These are phyloP conservation scores for Kryptolebias ocellatus DNA, from an alignment of 2,797 vertebrate species.

Conservation along the genomic window DNA sequence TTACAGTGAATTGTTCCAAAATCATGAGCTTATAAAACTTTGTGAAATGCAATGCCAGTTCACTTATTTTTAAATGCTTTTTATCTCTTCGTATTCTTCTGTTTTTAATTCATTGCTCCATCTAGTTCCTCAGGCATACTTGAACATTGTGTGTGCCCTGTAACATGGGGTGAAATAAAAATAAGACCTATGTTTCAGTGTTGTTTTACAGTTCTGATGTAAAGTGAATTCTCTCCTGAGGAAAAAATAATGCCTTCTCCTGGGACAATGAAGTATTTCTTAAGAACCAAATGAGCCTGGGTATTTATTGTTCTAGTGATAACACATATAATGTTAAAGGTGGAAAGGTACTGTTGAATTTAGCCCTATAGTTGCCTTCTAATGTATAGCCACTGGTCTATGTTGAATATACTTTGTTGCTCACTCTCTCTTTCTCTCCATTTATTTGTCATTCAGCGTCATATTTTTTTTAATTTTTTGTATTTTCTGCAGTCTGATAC, in stretches of 20 bases:
- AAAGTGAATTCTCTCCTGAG: slow-evolving; percentile 71
- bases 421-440: slow-evolving; percentile 51
- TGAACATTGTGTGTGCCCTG: slow-evolving; percentile 81
- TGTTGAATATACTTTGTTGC: slow-evolving; percentile 77
- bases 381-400: slow-evolving; percentile 68
- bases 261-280: slow-evolving; percentile 79
- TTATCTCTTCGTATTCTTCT: slow-evolving; percentile 62
- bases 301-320: slow-evolving; percentile 76
- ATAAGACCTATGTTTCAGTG: slow-evolving; percentile 78
- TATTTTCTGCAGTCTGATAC: slow-evolving; percentile 25
- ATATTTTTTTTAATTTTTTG: slow-evolving; percentile 34
- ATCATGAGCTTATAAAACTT: slow-evolving; percentile 80
- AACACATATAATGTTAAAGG: slow-evolving; percentile 63
- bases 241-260: slow-evolving; percentile 68
- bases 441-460: slow-evolving; percentile 55
- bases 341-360: slow-evolving; percentile 58
- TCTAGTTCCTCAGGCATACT: slow-evolving; percentile 80
- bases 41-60: slow-evolving; percentile 81
- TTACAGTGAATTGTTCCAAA: slow-evolving; percentile 84
- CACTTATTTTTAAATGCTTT: slow-evolving; percentile 83
- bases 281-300: slow-evolving; percentile 74
- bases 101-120: slow-evolving; percentile 63
- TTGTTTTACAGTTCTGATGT: slow-evolving; percentile 76
- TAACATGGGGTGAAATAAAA: slow-evolving; percentile 77
- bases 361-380: slow-evolving; percentile 67